Conservation (phyloP, 1,140 invertebrate species). For the Nephila pilipes region DNA sequence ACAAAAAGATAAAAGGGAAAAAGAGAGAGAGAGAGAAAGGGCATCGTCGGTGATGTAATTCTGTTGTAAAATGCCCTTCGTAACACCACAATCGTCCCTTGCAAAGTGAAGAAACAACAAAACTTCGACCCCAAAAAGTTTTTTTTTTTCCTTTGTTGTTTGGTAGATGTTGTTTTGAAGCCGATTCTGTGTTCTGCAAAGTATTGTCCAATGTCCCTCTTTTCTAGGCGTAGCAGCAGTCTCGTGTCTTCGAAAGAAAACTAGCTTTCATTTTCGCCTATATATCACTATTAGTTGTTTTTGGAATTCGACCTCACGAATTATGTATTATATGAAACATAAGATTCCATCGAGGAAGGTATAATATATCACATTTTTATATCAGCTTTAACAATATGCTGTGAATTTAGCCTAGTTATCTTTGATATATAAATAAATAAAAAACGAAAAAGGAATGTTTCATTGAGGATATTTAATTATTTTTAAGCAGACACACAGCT, state of each 20-base stretch:
- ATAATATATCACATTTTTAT: no score
- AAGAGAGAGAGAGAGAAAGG: not conserved
- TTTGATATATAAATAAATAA: no score
- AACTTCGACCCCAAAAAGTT: conserved; percentile 18
- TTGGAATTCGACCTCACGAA: not conserved
- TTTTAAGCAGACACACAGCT: no score
- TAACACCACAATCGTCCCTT: not conserved
- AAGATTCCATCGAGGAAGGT: no score
- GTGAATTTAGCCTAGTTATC: no score
- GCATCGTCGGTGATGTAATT: conserved; percentile 23
- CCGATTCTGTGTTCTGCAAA: not conserved
- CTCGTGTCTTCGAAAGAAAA: not conserved
- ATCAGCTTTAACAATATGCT: no score
- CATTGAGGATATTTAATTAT: no score
- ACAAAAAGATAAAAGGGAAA: not conserved
- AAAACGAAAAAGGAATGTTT: no score
- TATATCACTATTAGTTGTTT: not conserved
- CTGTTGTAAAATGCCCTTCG: conserved; percentile 18
- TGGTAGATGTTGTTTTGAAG: not conserved
- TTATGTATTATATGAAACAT: no score
- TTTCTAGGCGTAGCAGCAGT: not conserved
- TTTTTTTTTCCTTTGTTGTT: conserved; percentile 11
- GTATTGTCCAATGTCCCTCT: conserved; percentile 17
- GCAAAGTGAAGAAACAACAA: conserved; percentile 15
- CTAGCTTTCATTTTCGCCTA: not conserved